A percentile compares a stretch with the other conserved stretches of the same genome.
phyloP scores from a whole-genome alignment of 2,888 invertebrate species.

The Eupeodes latifasciatus region DNA sequence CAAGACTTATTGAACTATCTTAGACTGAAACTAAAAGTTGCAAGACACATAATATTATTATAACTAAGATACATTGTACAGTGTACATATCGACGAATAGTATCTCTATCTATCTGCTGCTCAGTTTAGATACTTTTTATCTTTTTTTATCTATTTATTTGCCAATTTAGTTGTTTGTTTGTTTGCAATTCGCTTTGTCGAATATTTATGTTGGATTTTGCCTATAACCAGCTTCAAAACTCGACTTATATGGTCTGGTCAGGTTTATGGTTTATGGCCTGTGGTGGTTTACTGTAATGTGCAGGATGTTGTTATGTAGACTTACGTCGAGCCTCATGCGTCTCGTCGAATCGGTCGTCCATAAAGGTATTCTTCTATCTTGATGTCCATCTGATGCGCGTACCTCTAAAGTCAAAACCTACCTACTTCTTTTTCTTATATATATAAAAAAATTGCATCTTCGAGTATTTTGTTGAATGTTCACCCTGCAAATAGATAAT shows the following conservation, averaged over 20 bases:
- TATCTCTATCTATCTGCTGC: not conserved
- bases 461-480: not conserved
- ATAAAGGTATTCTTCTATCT: not conserved
- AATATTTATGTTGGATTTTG: slow-evolving; percentile 60
- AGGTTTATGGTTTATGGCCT: slow-evolving; percentile 54
- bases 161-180: slow-evolving; percentile 67
- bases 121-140: slow-evolving; percentile 9
- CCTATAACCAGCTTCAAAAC: slow-evolving; percentile 53
- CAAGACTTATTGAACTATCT: too few relatives aligned
- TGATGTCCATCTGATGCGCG: not conserved
- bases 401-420: too few relatives aligned
- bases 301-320: slow-evolving; percentile 17
- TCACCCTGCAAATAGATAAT: slow-evolving; percentile 55
- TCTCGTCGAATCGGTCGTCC: not conserved
- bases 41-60: slow-evolving; percentile 1
- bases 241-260: slow-evolving; percentile 61
- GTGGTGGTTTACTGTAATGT: slow-evolving; percentile 22
- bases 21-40: not conserved
- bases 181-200: slow-evolving; percentile 59
- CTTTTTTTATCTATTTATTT: slow-evolving; percentile 31
- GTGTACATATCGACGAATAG: not conserved
- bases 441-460: not conserved
- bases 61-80: too few relatives aligned
- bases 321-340: not conserved
- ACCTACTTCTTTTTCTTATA: not conserved